Conservation (phyloP, 2,113 vertebrate species). For the Festucalex cinctus region DNA sequence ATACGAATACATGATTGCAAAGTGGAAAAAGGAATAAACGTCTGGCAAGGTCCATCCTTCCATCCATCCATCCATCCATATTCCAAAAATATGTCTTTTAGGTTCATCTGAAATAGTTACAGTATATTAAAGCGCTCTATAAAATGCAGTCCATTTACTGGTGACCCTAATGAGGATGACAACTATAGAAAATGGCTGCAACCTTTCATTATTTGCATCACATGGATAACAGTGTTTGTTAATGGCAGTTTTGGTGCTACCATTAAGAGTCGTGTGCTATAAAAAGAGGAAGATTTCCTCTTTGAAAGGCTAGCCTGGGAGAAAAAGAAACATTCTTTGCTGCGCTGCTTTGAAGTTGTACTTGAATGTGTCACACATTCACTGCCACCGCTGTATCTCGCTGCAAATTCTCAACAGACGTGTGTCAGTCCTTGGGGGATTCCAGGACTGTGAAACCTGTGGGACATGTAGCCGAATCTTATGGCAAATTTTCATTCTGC, state of each 20-base stretch:
- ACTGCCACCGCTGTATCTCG: conserved; percentile 10
- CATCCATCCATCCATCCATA: not conserved
- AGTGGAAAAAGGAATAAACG: not conserved
- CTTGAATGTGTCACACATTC: not conserved
- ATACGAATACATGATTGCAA: not conserved
- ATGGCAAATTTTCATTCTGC: conserved; percentile 3
- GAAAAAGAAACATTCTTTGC: not conserved
- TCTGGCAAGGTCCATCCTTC: not conserved
- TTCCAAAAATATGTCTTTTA: too few species aligned
- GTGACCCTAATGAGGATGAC: not conserved
- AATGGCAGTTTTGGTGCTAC: not conserved
- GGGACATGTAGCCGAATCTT: conserved; percentile 20
- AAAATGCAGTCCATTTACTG: too few species aligned
- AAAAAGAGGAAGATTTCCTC: not conserved
- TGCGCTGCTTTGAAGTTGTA: not conserved
- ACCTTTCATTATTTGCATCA: not conserved
- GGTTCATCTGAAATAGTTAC: too few species aligned
- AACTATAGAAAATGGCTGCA: not conserved
- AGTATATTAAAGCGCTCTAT: too few species aligned
- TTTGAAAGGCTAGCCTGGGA: not conserved
- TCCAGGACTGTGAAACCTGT: conserved; percentile 14
- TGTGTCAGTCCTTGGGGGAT: conserved; percentile 19
- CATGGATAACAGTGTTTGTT: not conserved
- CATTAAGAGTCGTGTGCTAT: not conserved
- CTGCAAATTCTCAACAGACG: conserved; percentile 19